These are phyloP conservation scores for Entelurus aequoreus DNA, from an alignment of 2,113 vertebrate genomes.

Conservation along the genomic window DNA sequence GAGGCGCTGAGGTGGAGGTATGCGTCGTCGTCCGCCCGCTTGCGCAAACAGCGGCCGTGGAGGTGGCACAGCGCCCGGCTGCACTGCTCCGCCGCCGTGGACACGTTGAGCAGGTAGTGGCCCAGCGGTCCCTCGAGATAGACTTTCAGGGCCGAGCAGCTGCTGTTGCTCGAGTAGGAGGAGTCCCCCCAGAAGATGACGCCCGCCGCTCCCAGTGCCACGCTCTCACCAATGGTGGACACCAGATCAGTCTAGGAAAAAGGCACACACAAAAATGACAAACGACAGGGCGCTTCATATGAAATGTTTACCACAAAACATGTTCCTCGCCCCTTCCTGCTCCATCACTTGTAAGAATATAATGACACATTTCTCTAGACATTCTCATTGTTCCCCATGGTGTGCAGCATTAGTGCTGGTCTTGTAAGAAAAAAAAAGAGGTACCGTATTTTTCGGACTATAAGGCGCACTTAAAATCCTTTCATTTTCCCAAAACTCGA, in stretches of 20 bases:
- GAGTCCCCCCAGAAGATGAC: conserved; percentile 78
- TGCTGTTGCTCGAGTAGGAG: conserved; percentile 70
- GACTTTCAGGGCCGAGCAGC: conserved; percentile 77
- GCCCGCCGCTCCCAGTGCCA: conserved; percentile 77
- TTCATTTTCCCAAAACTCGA: no score
- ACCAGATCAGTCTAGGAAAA: conserved; percentile 71
- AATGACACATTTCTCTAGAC: no score
- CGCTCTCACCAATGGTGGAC: conserved; percentile 78
- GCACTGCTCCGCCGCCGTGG: conserved; percentile 76
- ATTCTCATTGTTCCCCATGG: no score
- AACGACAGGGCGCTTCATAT: no score
- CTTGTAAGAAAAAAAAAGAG: no score
- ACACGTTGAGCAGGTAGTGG: conserved; percentile 85
- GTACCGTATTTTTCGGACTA: no score
- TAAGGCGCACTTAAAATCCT: no score
- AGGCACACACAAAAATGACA: not conserved
- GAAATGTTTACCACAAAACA: no score
- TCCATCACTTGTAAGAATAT: no score
- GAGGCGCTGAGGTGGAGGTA: conserved; percentile 78
- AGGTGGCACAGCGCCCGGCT: conserved; percentile 76
- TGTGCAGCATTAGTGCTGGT: no score
- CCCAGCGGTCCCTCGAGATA: conserved; percentile 81
- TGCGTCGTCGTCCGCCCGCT: conserved; percentile 44
- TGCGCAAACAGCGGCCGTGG: conserved; percentile 82
- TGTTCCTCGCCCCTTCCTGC: no score